Evolutionary conservation across 2,113 vertebrate species (phyloP), one percentile per base, ranked within the genome.

Genomic region (Tetraodon nigroviridis): DNA sequence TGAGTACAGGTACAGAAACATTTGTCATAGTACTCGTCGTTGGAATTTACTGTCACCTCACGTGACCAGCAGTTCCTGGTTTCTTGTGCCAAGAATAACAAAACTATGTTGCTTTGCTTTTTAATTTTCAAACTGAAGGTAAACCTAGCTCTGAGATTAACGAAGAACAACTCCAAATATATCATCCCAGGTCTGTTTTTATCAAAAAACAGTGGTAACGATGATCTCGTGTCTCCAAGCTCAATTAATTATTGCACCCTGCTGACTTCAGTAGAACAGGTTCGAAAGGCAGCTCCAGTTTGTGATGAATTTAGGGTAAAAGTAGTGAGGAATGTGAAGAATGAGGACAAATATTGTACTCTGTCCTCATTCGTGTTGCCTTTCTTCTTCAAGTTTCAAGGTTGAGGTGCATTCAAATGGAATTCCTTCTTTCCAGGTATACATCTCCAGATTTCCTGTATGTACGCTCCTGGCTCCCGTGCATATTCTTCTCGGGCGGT

Each of bases 401-500:
- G 44, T 46, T 17, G 44, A 5, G 15, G n/a, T 46, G 15, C 6
- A 17, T n/a, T 46, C 45, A 50, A 49, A 51, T n/a, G 7, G 22
- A 13, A 21, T 18, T 50, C 42, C 3, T 82, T 45, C 64, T 0
- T 55, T 61, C 44, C 75, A 99, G 97, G 91, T 98, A 97, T 67
- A 97, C 95, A 0, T 99, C 95, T 62, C 96, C 96, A 51, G 96
- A 99, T 60, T 95, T 99, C 64, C 88, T 98, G 64, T 97, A 98
- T 57, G 95, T 99, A 10, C 94, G 96, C 59, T 99, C 97, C 46
- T 99, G 96, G 96, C 93, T 99, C 48, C 97, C 96, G 0, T 99
- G 96, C 71, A 99, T 99, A 79, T 99, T 99, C 83, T 99, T 99
- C 91, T 98, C 96, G 1, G 97, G 97, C 44, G 97, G 96, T 1